Base-by-base conservation (phyloP, 1,140 invertebrate genomes). In the Lineus longissimus region DNA sequence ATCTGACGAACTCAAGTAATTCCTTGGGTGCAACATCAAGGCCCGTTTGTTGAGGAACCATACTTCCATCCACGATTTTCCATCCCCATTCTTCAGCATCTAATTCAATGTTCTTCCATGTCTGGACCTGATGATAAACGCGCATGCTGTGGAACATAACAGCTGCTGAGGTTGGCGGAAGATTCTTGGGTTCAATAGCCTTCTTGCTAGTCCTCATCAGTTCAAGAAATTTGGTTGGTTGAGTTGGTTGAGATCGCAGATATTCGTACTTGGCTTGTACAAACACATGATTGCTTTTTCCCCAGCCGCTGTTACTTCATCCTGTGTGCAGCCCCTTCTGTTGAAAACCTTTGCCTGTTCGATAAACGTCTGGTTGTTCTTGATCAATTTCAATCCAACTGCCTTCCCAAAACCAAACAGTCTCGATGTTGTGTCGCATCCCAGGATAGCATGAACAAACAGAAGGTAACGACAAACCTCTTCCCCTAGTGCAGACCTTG, bases 401-500 rank as follows among this genome's bases (percentile, higher is more conserved):
- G 13, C 36, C 51, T 65, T 68, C 9, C 64, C 64, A 7, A 68
- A 41, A 36, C 67, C 64, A 58, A 56, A 66, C 40, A 66, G 31
- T 31, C 60, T 23, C 1, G 67, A 68, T 1, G 67, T 68, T 1
- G 64, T 63, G 30, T 68, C 67, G 22, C 67, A 68, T 15, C 67
- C 67, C 6, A 40, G 29, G n/a, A 65, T 1, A 1, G 67, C 60
- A 61, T 66, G 64, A 1, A 63, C 29, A 36, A 63, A 62, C 4
- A 56, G 61, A 6, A 68, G 15, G 23, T 43, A n/a, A 15, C 47
- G 31, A 51, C 63, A 64, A 1, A 55, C 1, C n/a, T 58, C 6
- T 4, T 36, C 2, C 17, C 59, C 62, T 1, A 64, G 43, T 0
- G 25, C 2, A n/a, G 29, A 4, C 25, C 29, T 22, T 23, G 15